Conservation (phyloP, 2,113 vertebrate genomes). For the Chaetops frenatus region DNA sequence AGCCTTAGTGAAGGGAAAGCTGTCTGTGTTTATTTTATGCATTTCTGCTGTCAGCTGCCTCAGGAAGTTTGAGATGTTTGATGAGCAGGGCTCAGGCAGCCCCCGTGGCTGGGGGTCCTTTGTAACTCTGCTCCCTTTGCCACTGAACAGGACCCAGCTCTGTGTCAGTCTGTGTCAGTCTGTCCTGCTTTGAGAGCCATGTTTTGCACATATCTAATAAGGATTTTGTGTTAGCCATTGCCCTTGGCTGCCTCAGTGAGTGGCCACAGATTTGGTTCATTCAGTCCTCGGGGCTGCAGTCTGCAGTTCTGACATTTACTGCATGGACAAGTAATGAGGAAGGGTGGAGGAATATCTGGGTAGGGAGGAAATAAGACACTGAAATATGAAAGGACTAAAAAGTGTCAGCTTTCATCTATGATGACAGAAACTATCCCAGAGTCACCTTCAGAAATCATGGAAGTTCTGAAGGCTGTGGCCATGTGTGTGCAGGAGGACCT, state of each 20-base stretch:
- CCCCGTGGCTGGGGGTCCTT: fast-evolving
- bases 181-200: neutral
- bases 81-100: neutral
- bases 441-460: neutral
- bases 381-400: neutral
- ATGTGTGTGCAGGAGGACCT: neutral
- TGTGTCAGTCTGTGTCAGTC: neutral
- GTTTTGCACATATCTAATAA: fast-evolving
- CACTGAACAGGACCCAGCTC: neutral
- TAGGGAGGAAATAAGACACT: neutral
- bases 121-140: neutral
- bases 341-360: neutral
- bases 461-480: neutral
- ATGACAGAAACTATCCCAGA: neutral
- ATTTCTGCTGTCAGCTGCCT: neutral
- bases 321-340: neutral
- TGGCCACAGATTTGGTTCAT: neutral
- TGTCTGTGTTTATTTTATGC: neutral
- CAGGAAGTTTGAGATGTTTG: neutral
- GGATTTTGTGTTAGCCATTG: neutral
- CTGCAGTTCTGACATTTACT: neutral
- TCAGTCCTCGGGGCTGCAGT: neutral
- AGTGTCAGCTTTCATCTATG: neutral
- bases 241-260: neutral
- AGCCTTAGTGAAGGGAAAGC: neutral